Evolutionary conservation across 1,140 invertebrate genomes (phyloP).

Genomic region (Heterodera carotae): DNA sequence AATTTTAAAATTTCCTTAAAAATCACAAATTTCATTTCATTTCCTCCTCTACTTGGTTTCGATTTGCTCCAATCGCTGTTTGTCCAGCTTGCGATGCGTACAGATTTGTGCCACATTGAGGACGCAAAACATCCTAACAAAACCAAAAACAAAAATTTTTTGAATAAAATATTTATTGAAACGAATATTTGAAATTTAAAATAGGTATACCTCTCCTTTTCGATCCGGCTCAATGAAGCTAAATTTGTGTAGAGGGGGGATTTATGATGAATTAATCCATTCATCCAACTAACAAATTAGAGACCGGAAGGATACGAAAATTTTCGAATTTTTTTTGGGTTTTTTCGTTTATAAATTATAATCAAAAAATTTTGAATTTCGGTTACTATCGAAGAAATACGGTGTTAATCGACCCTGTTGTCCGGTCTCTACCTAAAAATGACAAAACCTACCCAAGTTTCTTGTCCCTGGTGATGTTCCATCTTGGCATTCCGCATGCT

Average conservation of each 20-base stretch:
- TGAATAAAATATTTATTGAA: too few relatives aligned
- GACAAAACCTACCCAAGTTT: slow-evolving; percentile 56
- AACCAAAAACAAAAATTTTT: not conserved
- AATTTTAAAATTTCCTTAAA: not conserved
- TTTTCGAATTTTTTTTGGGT: too few relatives aligned
- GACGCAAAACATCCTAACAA: slow-evolving; percentile 52
- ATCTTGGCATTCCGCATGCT: slow-evolving; percentile 57
- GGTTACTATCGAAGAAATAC: too few relatives aligned
- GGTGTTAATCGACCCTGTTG: too few relatives aligned
- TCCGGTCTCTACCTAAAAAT: too few relatives aligned
- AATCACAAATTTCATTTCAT: not conserved
- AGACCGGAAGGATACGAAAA: too few relatives aligned
- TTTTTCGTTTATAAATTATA: too few relatives aligned
- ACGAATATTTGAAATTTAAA: slow-evolving; percentile 2
- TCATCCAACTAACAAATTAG: too few relatives aligned
- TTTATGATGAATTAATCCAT: slow-evolving; percentile 9
- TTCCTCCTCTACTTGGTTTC: slow-evolving; percentile 36
- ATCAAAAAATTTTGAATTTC: too few relatives aligned
- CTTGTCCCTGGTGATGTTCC: slow-evolving; percentile 64
- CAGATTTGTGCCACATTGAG: slow-evolving; percentile 64
- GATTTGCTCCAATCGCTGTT: slow-evolving; percentile 57
- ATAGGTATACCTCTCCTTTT: slow-evolving; percentile 44
- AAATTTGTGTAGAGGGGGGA: not conserved
- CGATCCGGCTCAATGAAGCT: slow-evolving; percentile 57
- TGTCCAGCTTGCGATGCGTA: slow-evolving; percentile 64